Base-by-base conservation (phyloP, 2,113 vertebrate species). In the Pedionomus torquatus region DNA sequence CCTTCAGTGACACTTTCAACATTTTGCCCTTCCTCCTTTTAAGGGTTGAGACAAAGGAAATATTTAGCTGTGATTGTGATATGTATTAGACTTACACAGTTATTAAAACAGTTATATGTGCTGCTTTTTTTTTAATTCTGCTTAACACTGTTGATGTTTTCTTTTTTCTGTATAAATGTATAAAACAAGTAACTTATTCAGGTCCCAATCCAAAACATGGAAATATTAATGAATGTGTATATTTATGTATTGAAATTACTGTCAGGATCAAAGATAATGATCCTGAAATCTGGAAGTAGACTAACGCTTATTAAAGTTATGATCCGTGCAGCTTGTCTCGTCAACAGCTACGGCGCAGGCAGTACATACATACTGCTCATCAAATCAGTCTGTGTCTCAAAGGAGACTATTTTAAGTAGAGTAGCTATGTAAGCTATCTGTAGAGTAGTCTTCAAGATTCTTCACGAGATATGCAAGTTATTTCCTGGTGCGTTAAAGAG, bases 401-500 rank as follows among this genome's bases (percentile, higher is more conserved):
- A 54, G 37, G 39, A 79, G 37, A 30, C 71, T 83, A 43, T 93
- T 95, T 93, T 51, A 65, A 48, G 64, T 37, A 46, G 3, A 57
- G 31, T 25, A 77, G 71, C 58, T 84, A 18, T n/a, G 33, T 70
- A 35, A 75, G 35, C 31, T 72, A 64, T 83, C 77, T 83, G 52
- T 85, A 74, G 54, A 48, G 25, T 46, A 70, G 74, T 69, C 65
- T 79, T 89, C 17, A 37, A 85, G 71, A 51, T 65, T 25, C 44
- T 75, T 96, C 57, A 49, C 14, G 48, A 83, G 89, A 68, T 76
- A 68, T 79, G 88, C 57, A 52, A 65, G 74, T 58, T 94, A 90
- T 96, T 96, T 95, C 83, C 79, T 89, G 70, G 52, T 88, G 64
- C 69, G 60, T 81, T 93, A 63, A 87, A 86, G 93, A 90, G 68